Evolutionary conservation across 2,888 invertebrate genomes (phyloP).

Genomic region (Ormyrus labotus): DNA sequence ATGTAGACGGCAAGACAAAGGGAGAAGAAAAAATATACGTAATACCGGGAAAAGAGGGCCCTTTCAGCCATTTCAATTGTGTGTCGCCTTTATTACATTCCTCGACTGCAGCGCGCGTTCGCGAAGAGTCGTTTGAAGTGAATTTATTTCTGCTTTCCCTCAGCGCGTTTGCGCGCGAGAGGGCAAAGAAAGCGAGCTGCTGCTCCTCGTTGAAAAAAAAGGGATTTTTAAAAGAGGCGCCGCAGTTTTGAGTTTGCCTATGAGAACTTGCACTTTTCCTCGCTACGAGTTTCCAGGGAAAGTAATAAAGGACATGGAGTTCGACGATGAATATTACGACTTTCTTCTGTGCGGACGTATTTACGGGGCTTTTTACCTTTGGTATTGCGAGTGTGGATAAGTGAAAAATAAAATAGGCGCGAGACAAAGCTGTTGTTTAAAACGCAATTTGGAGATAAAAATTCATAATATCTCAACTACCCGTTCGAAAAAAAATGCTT

Average conservation of each 20-base stretch:
- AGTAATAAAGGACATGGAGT: background rate
- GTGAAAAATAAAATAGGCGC: no score
- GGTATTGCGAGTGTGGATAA: no score
- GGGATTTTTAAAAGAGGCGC: conserved; percentile 16
- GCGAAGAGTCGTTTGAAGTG: conserved; percentile 2
- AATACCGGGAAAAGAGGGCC: conserved; percentile 30
- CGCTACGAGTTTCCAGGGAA: background rate
- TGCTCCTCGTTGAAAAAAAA: conserved; percentile 26
- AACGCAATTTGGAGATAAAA: no score
- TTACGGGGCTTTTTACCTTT: no score
- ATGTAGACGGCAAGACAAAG: background rate
- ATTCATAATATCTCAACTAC: no score
- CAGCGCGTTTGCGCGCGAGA: background rate
- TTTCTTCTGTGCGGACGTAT: background rate
- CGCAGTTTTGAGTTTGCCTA: conserved; percentile 5
- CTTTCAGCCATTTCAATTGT: conserved; percentile 38
- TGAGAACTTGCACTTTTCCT: no score
- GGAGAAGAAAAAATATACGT: conserved; percentile 7
- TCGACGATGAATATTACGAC: background rate
- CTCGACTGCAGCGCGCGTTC: background rate
- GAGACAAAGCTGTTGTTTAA: no score
- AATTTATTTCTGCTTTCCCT: conserved; percentile 22
- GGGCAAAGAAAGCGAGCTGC: background rate
- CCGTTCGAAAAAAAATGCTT: no score
- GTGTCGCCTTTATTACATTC: background rate